Evolutionary conservation across 64 coral and sea anemone genomes (phyloP).

Genomic region (Stichodactyla mertensii): DNA sequence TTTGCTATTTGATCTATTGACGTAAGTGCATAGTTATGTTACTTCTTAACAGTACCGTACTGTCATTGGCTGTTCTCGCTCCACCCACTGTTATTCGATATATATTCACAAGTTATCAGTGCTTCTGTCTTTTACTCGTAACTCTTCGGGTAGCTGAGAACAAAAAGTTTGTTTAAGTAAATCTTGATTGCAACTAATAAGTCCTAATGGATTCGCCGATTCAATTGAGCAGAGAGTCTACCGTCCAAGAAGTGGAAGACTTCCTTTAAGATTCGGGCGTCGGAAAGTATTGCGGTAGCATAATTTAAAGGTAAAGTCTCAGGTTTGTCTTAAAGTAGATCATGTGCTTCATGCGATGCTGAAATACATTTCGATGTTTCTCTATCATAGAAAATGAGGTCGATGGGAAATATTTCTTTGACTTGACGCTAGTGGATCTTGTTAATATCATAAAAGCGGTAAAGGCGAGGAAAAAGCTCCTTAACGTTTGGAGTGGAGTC

Average conservation of each 20-base stretch:
- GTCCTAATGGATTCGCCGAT: neutral
- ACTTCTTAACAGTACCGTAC: neutral
- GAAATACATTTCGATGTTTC: neutral
- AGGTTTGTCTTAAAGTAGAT: neutral
- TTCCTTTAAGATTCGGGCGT: neutral
- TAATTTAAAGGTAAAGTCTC: neutral
- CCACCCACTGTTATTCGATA: neutral
- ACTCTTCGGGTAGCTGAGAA: neutral
- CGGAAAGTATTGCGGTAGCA: neutral
- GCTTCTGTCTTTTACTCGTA: neutral
- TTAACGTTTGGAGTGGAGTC: neutral
- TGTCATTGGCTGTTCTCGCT: neutral
- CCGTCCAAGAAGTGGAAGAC: neutral
- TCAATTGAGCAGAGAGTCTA: neutral
- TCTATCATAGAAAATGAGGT: neutral
- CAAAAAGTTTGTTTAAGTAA: neutral
- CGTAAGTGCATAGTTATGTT: neutral
- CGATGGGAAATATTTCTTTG: neutral
- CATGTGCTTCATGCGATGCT: slow-evolving; percentile 2
- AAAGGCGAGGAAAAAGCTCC: neutral
- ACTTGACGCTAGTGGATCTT: neutral
- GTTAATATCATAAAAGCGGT: neutral
- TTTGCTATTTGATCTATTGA: slow-evolving; percentile 7
- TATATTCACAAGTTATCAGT: neutral
- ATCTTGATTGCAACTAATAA: neutral